Evolutionary conservation across 2,797 vertebrate species (phyloP).

Genomic region (Enteromius thamalakanensis): DNA sequence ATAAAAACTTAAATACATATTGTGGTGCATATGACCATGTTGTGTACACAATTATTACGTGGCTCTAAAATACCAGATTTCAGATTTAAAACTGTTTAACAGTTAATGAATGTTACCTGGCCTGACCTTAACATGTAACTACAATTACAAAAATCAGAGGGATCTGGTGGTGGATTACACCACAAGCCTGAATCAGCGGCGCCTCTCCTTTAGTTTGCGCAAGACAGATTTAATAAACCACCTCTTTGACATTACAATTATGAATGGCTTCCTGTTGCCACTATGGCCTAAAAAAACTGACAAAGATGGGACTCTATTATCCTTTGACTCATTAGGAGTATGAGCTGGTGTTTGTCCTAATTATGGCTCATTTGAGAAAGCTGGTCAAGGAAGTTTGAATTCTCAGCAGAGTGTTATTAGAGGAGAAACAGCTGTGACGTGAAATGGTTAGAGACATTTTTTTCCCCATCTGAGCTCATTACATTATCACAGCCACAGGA

Average conservation of each 20-base stretch:
- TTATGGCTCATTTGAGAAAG: slow-evolving; percentile 33
- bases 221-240: slow-evolving; percentile 28
- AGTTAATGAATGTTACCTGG: not conserved
- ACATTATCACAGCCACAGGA: slow-evolving; percentile 58
- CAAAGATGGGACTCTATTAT: slow-evolving; percentile 19
- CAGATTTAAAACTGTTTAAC: too few relatives aligned
- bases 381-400: slow-evolving; percentile 27
- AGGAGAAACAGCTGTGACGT: slow-evolving; percentile 51
- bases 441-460: slow-evolving; percentile 42
- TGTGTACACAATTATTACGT: not conserved
- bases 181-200: slow-evolving; percentile 4
- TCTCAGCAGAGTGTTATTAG: slow-evolving; percentile 35
- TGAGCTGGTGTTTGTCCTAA: slow-evolving; percentile 9
- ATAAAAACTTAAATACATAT: not conserved
- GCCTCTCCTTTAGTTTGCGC: not conserved
- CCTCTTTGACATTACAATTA: slow-evolving; percentile 39
- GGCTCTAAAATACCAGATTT: not conserved
- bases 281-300: not conserved
- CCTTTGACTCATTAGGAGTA: not conserved
- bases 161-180: not conserved
- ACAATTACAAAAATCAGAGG: not conserved
- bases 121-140: slow-evolving; percentile 6
- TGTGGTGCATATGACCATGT: not conserved
- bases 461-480: slow-evolving; percentile 27
- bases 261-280: slow-evolving; percentile 51